These are phyloP conservation scores for Passerina amoena DNA, from an alignment of 2,113 vertebrate species.

Conservation along the genomic window DNA sequence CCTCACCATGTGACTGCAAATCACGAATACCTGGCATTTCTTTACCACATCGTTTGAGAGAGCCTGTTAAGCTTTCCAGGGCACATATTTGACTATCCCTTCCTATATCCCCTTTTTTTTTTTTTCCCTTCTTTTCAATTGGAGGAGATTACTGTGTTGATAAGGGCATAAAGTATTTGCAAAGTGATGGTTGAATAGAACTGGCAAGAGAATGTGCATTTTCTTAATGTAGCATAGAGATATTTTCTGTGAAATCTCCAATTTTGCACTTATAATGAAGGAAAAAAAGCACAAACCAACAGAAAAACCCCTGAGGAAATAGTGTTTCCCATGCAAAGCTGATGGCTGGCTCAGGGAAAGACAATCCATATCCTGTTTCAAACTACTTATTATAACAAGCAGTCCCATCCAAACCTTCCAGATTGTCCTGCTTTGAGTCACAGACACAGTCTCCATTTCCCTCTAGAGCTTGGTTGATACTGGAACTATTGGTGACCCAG, in stretches of 20 bases:
- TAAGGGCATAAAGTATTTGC: background rate
- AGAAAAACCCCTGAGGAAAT: background rate
- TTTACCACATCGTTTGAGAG: background rate
- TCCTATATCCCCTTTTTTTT: fast-evolving
- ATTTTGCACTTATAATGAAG: background rate
- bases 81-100: background rate
- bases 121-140: fast-evolving
- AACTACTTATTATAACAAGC: background rate
- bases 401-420: background rate
- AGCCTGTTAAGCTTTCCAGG: background rate
- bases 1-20: background rate
- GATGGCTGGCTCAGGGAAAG: background rate
- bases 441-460: background rate
- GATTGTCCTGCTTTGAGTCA: background rate
- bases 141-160: background rate
- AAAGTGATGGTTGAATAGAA: background rate
- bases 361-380: background rate
- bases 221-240: background rate
- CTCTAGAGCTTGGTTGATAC: background rate
- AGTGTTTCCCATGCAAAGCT: background rate
- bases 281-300: fast-evolving
- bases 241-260: background rate
- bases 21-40: background rate
- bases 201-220: background rate
- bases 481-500: background rate